These are phyloP conservation scores for Stomorhina lunata DNA, from an alignment of 2,888 invertebrate species.

Conservation along the genomic window DNA sequence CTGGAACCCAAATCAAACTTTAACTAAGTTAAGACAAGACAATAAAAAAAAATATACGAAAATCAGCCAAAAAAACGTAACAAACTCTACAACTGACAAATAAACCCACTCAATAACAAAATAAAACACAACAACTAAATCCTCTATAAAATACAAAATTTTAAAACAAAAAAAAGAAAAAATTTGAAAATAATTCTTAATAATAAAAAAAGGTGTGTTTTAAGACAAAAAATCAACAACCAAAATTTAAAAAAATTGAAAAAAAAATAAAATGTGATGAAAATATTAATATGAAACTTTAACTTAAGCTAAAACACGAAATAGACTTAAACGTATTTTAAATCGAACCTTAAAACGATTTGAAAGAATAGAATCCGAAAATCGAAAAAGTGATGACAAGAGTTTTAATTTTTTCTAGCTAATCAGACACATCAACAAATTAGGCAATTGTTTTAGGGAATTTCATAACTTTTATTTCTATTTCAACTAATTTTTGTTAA, in stretches of 20 bases:
- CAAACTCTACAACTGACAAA: constrained; percentile 53
- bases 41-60: constrained; percentile 12
- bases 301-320: not conserved
- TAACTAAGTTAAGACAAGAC: constrained; percentile 51
- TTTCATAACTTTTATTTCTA: no score
- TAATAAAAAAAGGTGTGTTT: constrained; percentile 63
- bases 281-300: constrained; percentile 62
- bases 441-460: no score
- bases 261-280: constrained; percentile 57
- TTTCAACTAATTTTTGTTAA: no score
- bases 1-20: constrained; percentile 73
- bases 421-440: no score
- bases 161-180: constrained; percentile 15
- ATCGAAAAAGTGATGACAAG: no score
- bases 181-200: constrained; percentile 58
- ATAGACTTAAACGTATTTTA: no score
- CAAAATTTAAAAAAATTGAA: not conserved
- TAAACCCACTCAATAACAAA: constrained; percentile 63
- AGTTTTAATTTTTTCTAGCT: no score
- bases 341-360: no score
- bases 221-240: constrained; percentile 35
- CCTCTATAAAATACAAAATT: no score
- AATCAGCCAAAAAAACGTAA: constrained; percentile 27
- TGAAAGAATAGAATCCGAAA: no score
- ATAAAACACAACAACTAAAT: constrained; percentile 55